Base-by-base conservation (phyloP, 2,113 vertebrate species). In the Rhabdornis inornatus region DNA sequence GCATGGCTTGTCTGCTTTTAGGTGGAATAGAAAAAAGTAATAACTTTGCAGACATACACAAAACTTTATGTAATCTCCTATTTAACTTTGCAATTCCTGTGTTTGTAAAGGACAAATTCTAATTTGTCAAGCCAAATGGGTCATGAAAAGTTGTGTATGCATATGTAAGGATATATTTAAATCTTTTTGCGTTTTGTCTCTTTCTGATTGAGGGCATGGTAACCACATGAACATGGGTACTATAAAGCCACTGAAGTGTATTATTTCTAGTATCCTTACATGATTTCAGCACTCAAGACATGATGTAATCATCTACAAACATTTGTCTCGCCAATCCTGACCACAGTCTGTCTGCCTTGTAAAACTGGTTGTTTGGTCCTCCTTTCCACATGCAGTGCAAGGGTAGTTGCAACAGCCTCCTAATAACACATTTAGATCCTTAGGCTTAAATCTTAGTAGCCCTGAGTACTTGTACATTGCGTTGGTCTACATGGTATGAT, bases 221-320 rank as follows among this genome's bases (percentile, higher is more conserved):
- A 92, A 39, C 44, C 52, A 33, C 39, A 8, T 16, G 10, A 71
- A 17, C 39, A 2, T 16, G 19, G 28, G 40, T 70, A 31, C 88
- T 65, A 7, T 55, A 70, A 69, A 69, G 63, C 33, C 45, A 74
- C 22, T 57, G 30, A 37, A 68, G 23, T 66, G 68, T 33, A n/a
- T 85, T 90, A 40, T 90, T 94, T 87, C 76, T 74, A 10, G 44
- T 53, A 60, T 40, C 40, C 56, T 78, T 88, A 40, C 16, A 37
- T 64, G 65, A 40, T 89, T 92, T 79, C 77, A 84, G 37, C 3
- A 7, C 53, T 92, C 35, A 91, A 79, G 86, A 89, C 72, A 68
- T 89, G 77, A 95, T 64, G 65, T 69, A 92, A 92, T 90, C 13
- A 57, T 82, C 69, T 75, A 45, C 80, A 86, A 93, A 90, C 37